A percentile compares a stretch with the other conserved stretches of the same genome.
phyloP scores from a whole-genome alignment of 2,888 invertebrate species.

The Caenorhabditis panamensis region DNA sequence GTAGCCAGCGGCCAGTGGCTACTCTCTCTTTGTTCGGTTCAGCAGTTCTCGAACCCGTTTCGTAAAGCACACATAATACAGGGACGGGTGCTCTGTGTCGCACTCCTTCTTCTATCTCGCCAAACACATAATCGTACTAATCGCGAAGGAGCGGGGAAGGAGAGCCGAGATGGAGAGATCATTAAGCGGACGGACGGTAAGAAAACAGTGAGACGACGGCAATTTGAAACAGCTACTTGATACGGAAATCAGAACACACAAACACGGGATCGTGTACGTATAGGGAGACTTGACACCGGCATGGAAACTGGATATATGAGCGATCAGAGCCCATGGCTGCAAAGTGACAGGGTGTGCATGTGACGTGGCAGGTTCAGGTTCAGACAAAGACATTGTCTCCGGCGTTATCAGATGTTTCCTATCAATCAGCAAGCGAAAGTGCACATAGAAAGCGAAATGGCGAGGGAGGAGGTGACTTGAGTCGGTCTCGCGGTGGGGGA shows the following conservation, averaged over 20 bases:
- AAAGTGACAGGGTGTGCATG: background rate
- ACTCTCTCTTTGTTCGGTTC: slow-evolving; percentile 56
- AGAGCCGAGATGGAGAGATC: slow-evolving; percentile 33
- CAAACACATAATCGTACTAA: slow-evolving; percentile 71
- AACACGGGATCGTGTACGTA: background rate
- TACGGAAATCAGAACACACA: slow-evolving; percentile 37
- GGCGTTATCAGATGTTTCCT: background rate
- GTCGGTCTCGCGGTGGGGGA: too few relatives aligned
- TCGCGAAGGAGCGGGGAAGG: slow-evolving; percentile 48
- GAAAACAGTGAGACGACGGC: slow-evolving; percentile 38
- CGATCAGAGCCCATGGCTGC: background rate
- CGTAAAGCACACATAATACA: slow-evolving; percentile 58
- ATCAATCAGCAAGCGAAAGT: background rate
- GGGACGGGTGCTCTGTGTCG: slow-evolving; percentile 9
- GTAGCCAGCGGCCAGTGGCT: slow-evolving; percentile 20
- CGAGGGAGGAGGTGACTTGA: too few relatives aligned
- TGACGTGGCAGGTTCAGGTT: slow-evolving; percentile 13
- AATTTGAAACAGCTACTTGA: slow-evolving; percentile 49
- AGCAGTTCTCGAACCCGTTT: slow-evolving; percentile 62
- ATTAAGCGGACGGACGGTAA: slow-evolving; percentile 48
- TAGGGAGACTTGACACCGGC: slow-evolving; percentile 1
- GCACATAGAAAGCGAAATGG: background rate
- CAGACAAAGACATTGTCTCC: background rate
- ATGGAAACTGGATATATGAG: slow-evolving; percentile 17
- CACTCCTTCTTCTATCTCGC: slow-evolving; percentile 34